Evolutionary conservation across 2,113 vertebrate genomes (phyloP).

Genomic region (Siniperca knerii): DNA sequence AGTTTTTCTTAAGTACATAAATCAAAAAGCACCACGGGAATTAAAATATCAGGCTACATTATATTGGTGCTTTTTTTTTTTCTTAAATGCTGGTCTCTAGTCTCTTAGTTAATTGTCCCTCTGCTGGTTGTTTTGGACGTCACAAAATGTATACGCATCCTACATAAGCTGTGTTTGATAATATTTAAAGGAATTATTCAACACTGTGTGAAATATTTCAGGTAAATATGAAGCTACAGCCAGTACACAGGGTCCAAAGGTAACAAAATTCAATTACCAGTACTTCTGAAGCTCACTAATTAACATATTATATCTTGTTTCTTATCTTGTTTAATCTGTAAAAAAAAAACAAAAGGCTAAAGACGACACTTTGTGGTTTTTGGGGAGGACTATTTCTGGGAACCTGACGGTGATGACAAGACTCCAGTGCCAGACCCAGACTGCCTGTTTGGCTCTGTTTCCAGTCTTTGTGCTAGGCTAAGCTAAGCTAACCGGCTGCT

Average conservation of each 20-base stretch:
- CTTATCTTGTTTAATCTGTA: not conserved
- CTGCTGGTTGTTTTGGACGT: not conserved
- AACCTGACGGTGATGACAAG: no score
- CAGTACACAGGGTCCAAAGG: not conserved
- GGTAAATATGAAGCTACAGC: no score
- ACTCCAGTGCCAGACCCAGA: no score
- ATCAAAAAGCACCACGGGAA: not conserved
- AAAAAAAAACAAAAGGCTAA: not conserved
- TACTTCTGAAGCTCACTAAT: not conserved
- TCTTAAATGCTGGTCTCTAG: not conserved
- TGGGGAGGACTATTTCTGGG: no score
- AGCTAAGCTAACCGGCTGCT: not conserved
- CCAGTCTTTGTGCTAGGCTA: not conserved
- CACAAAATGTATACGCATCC: not conserved
- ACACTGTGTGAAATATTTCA: not conserved
- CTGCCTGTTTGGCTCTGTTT: no score
- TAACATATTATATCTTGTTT: not conserved
- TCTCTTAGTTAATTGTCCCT: not conserved
- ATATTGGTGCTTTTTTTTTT: no score
- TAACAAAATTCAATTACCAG: not conserved
- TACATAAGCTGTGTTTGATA: not conserved
- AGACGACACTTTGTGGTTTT: not conserved
- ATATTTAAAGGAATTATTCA: not conserved
- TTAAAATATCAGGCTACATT: not conserved
- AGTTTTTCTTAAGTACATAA: slow-evolving; percentile 2